Conservation (phyloP, 2,113 vertebrate genomes). For the Cephalopterus ornatus region DNA sequence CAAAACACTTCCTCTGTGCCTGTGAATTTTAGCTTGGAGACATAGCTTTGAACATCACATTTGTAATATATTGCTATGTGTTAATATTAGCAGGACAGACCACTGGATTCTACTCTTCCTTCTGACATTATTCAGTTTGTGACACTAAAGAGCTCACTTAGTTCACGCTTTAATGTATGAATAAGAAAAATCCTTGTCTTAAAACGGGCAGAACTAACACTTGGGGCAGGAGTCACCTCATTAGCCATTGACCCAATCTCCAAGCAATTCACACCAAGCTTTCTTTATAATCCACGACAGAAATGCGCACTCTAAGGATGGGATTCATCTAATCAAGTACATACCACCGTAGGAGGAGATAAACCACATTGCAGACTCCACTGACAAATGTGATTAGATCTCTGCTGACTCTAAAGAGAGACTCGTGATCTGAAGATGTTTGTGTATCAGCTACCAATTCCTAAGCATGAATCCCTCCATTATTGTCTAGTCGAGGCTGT, state of each 20-base stretch:
- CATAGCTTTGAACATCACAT: background rate
- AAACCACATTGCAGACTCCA: background rate
- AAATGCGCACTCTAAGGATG: background rate
- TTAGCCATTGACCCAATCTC: background rate
- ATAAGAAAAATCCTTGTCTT: background rate
- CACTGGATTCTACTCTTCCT: background rate
- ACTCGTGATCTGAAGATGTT: conserved; percentile 1
- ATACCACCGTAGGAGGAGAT: background rate
- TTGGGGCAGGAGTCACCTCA: background rate
- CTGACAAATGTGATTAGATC: conserved; percentile 40
- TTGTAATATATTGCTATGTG: background rate
- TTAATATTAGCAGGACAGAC: background rate
- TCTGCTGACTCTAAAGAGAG: background rate
- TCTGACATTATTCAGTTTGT: background rate
- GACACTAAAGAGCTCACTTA: background rate
- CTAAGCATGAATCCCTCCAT: conserved; percentile 7
- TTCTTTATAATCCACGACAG: background rate
- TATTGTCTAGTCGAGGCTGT: background rate
- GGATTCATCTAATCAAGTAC: conserved; percentile 9
- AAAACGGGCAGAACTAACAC: background rate
- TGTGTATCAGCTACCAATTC: background rate
- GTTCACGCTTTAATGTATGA: background rate
- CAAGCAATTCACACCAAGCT: background rate
- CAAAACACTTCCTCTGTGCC: background rate
- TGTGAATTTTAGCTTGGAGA: background rate